Conservation (phyloP, 2,888 invertebrate genomes). For the Pyrrhia umbra region DNA sequence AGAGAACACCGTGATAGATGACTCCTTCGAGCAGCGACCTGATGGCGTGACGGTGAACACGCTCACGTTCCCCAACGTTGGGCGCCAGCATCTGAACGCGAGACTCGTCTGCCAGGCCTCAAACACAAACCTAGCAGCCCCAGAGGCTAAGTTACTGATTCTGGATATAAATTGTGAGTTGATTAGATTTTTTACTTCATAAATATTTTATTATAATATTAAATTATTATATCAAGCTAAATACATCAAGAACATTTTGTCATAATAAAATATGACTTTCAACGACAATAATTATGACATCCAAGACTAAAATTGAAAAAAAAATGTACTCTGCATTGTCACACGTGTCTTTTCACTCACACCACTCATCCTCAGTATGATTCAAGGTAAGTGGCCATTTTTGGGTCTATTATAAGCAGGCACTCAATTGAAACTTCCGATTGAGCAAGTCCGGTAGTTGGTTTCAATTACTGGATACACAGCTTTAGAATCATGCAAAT, state of each 20-base stretch:
- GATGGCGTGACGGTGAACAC: constrained; percentile 94
- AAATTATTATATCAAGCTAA: too few species aligned
- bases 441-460: constrained; percentile 41
- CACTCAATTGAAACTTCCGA: constrained; percentile 55
- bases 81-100: constrained; percentile 95
- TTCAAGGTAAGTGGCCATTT: constrained; percentile 50
- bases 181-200: background rate
- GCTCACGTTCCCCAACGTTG: constrained; percentile 94
- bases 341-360: constrained; percentile 24
- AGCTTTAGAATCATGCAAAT: constrained; percentile 35
- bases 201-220: background rate
- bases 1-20: constrained; percentile 95
- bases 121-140: constrained; percentile 95
- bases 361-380: constrained; percentile 10
- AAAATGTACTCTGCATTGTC: background rate
- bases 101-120: constrained; percentile 96
- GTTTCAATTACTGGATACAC: constrained; percentile 45
- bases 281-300: background rate
- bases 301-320: background rate
- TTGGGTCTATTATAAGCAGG: constrained; percentile 47
- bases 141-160: constrained; percentile 94
- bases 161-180: constrained; percentile 96
- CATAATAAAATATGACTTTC: background rate
- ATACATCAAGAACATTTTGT: background rate
- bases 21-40: constrained; percentile 92